These are phyloP conservation scores for Pseudoips prasinana DNA, from an alignment of 2,888 invertebrate genomes.

Conservation along the genomic window DNA sequence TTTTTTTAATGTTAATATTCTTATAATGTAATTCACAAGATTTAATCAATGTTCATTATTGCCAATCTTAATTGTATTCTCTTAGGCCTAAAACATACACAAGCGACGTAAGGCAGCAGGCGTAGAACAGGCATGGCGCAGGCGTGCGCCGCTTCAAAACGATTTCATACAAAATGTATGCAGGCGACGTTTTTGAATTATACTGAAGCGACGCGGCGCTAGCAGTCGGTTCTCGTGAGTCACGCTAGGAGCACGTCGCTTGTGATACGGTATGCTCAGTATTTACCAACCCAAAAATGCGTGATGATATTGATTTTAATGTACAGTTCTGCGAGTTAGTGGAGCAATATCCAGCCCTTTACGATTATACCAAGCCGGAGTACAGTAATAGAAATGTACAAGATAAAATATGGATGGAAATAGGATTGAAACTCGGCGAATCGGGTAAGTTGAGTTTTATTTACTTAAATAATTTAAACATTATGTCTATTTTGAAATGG, in stretches of 20 bases:
- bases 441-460: constrained; percentile 17
- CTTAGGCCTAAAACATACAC: no score
- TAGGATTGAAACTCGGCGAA: constrained; percentile 17
- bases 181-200: no score
- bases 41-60: no score
- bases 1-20: no score
- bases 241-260: constrained; percentile 19
- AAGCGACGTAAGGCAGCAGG: no score
- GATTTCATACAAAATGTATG: no score
- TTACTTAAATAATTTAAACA: constrained; percentile 15
- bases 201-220: no score
- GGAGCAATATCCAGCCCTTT: constrained; percentile 16
- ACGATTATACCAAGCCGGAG: constrained; percentile 16
- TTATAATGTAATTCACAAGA: no score
- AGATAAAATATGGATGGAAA: constrained; percentile 22
- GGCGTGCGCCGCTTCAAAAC: no score
- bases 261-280: constrained; percentile 10
- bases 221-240: constrained; percentile 16
- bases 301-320: constrained; percentile 12
- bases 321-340: constrained; percentile 18
- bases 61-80: no score
- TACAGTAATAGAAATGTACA: constrained; percentile 23
- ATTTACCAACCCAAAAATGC: no score
- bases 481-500: constrained; percentile 20
- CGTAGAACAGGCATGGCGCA: no score